Evolutionary conservation across 1,140 invertebrate genomes (phyloP), one percentile per base, ranked within the genome.

Genomic region (Brachionus angularis): DNA sequence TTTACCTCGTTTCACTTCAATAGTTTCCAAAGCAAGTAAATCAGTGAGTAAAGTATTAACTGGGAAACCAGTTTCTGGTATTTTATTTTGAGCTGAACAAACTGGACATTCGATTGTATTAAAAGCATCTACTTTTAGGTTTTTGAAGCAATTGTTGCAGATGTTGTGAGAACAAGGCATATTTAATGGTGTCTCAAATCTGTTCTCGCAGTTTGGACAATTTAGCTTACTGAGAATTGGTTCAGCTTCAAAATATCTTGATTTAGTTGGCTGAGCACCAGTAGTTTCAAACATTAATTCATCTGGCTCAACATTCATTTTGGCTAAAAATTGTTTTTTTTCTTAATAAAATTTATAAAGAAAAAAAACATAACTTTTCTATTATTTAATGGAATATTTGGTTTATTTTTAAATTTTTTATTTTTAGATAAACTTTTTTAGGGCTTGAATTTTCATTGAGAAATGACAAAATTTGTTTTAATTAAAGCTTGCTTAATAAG

Each of bases 131-230:
- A 39, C 53, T 39, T 58, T 58, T 58, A 58, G n/a, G n/a, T 18
- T 58, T 23, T 58, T 58, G 8, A 42, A 58, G 7, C 53, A 58
- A 42, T 58, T 58, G 7, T 16, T 23, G n/a, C 53, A 58, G 7
- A 58, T 36, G 33, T 58, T 58, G 18, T 58, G 53, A 0, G 53
- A 58, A 16, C 53, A 58, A 14, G 53, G 18, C 33, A 58, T n/a
- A 23, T 58, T 58, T 14, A 58, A 23, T 21, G 53, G 53, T 25
- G 34, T 58, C 0, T 23, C 33, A 39, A 23, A 58, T 36, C 18
- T 31, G 21, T 58, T 31, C 16, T 36, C 53, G 39, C 53, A 58
- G 18, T 18, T 39, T 23, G 53, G 53, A 27, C 53, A 58, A 21
- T 25, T 58, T 1, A 58, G 18, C 21, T 29, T 23, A 8, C 23